Evolutionary conservation across 2,797 vertebrate species (phyloP), one percentile per base, ranked within the genome.

Genomic region (Sebastes trivittatus): DNA sequence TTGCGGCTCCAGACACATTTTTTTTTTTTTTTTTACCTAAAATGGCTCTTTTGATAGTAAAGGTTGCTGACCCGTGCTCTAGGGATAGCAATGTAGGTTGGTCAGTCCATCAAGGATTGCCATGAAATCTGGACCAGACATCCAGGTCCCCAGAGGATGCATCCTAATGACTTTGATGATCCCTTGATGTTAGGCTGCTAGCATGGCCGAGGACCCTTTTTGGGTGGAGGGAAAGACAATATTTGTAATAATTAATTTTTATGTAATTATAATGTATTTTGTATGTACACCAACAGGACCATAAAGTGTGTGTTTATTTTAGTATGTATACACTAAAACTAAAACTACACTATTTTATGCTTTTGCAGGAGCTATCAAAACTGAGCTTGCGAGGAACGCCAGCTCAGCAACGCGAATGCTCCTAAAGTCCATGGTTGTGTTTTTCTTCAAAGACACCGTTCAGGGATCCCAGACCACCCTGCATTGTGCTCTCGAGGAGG

Each of bases 381-480:
- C 94, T 0, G 92, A 94, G 2, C 68, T 94, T 32, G 1, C 0
- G 16, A 91, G 93, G n/a, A 66, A 87, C 76, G 0, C 27, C 0
- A 66, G 20, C 18, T 29, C n/a, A 3, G 1, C 62, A 4, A 0
- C 67, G 0, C 59, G 30, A 54, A 34, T 65, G 5, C 1, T 90
- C 16, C 0, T 89, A 32, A 85, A 30, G 30, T 84, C 87, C 3
- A 1, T 94, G 4, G 52, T 36, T 6, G 11, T 16, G 1, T 78
- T 93, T 42, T 94, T 95, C 78, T 93, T 92, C 54, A 94, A 94
- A 71, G 90, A 93, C 81, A 65, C 88, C 0, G 69, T 91, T 14
- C 72, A 89, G 4, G 94, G 94, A 4, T 78, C 90, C 25, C 95
- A 96, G 88, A 94, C 94, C 22, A 93, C 90, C 7, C 80, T 96